Evolutionary conservation across 2,888 invertebrate species (phyloP).

Genomic region (Coenonympha glycerion): DNA sequence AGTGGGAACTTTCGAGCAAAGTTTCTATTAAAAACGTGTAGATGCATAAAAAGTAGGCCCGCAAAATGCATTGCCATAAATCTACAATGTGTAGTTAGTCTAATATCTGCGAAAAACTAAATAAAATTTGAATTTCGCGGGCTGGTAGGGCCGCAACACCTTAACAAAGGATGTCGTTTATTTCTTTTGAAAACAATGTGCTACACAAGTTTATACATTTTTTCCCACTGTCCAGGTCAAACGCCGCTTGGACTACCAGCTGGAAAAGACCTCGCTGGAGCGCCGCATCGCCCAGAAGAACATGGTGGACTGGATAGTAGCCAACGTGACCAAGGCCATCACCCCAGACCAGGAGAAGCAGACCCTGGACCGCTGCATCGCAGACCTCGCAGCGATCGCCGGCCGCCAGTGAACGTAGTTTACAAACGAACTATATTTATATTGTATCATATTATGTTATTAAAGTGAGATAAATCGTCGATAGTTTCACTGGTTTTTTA

Average conservation of each 20-base stretch:
- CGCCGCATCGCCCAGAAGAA: constrained; percentile 92
- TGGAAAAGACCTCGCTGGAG: constrained; percentile 88
- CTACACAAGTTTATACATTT: neutral
- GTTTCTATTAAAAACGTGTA: too few relatives aligned
- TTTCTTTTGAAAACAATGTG: too few relatives aligned
- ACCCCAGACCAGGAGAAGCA: constrained; percentile 97
- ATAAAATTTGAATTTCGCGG: too few relatives aligned
- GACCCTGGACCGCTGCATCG: constrained; percentile 89
- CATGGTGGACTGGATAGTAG: constrained; percentile 95
- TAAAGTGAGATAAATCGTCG: constrained; percentile 27
- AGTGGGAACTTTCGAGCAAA: too few relatives aligned
- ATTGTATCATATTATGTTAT: constrained; percentile 22
- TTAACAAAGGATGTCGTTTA: too few relatives aligned
- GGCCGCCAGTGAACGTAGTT: constrained; percentile 44
- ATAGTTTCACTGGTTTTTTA: constrained; percentile 23
- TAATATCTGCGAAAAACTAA: too few relatives aligned
- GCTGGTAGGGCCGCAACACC: too few relatives aligned
- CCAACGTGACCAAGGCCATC: constrained; percentile 88
- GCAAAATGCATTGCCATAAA: too few relatives aligned
- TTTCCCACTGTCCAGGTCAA: constrained; percentile 78
- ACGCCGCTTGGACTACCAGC: constrained; percentile 92
- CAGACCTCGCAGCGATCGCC: constrained; percentile 84
- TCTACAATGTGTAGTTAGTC: too few relatives aligned
- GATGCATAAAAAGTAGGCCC: too few relatives aligned
- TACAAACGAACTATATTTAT: constrained; percentile 17